These are phyloP conservation scores for Hecatera dysodea DNA, from an alignment of 2,888 invertebrate genomes.

Conservation along the genomic window DNA sequence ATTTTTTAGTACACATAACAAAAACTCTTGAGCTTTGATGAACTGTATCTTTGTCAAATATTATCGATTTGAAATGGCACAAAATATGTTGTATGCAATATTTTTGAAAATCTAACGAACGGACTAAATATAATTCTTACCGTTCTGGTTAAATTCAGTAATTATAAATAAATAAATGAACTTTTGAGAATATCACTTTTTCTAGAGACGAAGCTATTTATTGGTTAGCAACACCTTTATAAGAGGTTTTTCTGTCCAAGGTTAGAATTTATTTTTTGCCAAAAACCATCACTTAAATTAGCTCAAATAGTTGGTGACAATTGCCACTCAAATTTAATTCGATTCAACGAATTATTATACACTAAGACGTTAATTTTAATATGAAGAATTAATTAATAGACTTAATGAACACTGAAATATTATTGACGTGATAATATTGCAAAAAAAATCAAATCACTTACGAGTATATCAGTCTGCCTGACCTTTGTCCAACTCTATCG, in stretches of 20 bases:
- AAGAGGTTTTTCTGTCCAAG: background rate
- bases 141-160: no score
- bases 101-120: no score
- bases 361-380: constrained; percentile 33
- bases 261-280: background rate
- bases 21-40: no score
- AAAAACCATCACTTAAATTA: background rate
- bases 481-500: background rate
- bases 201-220: background rate
- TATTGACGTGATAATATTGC: constrained; percentile 5
- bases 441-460: background rate
- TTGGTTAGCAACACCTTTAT: no score
- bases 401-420: constrained; percentile 13
- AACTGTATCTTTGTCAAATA: no score
- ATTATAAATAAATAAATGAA: no score
- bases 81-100: no score
- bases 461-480: no score
- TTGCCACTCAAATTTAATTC: constrained; percentile 28
- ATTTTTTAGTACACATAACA: no score
- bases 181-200: no score
- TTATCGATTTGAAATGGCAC: no score
- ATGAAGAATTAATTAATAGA: constrained; percentile 39
- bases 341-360: constrained; percentile 38
- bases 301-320: constrained; percentile 15
- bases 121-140: no score